These are phyloP conservation scores for Thunnus albacares DNA, from an alignment of 2,797 vertebrate genomes.

Conservation along the genomic window DNA sequence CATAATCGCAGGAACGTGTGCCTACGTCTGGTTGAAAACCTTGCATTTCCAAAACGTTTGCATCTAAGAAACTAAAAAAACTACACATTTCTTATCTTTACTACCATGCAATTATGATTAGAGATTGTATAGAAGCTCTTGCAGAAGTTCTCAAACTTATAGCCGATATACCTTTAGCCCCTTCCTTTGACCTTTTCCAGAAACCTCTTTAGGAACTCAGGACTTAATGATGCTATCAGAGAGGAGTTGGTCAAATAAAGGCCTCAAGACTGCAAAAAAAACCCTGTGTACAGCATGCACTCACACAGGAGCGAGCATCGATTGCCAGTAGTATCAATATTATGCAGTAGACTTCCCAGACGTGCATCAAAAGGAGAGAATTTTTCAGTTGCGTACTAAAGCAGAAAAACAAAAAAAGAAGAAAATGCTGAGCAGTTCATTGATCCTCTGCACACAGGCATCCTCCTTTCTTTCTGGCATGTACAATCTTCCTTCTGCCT, in stretches of 20 bases:
- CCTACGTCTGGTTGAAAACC: neutral
- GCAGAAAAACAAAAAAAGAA: no score
- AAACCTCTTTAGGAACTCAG: no score
- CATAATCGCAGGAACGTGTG: conserved; percentile 1
- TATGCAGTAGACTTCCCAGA: neutral
- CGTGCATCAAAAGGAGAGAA: no score
- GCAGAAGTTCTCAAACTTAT: neutral
- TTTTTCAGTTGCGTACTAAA: no score
- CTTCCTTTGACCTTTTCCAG: neutral
- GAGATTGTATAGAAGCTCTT: no score
- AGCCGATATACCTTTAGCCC: neutral
- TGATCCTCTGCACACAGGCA: no score
- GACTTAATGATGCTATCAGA: neutral
- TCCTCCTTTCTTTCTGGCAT: no score
- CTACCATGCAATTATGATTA: neutral
- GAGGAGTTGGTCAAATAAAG: conserved; percentile 1
- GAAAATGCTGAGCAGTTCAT: no score
- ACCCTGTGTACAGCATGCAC: no score
- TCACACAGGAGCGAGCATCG: neutral
- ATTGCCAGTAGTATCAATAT: neutral
- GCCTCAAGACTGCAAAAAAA: neutral
- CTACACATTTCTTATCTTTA: neutral
- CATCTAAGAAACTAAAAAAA: no score
- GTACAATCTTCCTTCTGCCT: no score
- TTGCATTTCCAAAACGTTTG: neutral